A percentile compares a stretch with the other conserved stretches of the same genome.
These are phyloP conservation scores for Lycaon pictus DNA, from an alignment of 2,113 vertebrate species.

Conservation along the genomic window DNA sequence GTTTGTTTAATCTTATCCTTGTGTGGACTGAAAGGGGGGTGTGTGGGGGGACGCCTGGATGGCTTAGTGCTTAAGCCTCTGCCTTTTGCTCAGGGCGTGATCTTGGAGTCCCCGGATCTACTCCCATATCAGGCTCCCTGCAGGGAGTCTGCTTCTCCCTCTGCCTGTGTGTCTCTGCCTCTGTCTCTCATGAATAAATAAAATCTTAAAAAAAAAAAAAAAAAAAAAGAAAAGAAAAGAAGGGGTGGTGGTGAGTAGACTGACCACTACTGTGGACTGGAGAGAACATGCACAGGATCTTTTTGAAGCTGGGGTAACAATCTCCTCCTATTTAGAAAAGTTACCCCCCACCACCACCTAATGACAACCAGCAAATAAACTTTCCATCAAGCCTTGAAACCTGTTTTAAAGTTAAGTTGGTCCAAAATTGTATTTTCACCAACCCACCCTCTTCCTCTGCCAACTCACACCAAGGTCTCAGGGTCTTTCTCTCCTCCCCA, in stretches of 20 bases:
- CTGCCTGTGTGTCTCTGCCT: too few relatives aligned
- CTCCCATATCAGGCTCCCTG: too few relatives aligned
- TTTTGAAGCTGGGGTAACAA: accelerated
- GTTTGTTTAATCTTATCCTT: neutral
- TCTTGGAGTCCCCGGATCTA: too few relatives aligned
- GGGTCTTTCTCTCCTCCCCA: neutral
- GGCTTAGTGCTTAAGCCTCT: too few relatives aligned
- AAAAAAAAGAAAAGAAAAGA: too few relatives aligned
- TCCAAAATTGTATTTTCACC: accelerated
- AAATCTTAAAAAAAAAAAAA: too few relatives aligned
- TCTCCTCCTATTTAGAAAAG: neutral
- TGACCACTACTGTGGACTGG: accelerated
- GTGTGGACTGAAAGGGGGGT: neutral
- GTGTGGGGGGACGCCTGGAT: too few relatives aligned
- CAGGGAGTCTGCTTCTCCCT: too few relatives aligned
- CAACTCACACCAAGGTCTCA: constrained; percentile 57
- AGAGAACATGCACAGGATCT: too few relatives aligned
- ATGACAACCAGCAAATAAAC: neutral
- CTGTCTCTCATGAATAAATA: too few relatives aligned
- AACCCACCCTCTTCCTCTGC: neutral
- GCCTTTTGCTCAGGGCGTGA: too few relatives aligned
- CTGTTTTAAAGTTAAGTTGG: neutral
- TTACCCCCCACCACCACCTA: accelerated
- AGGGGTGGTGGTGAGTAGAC: too few relatives aligned
- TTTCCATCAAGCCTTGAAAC: neutral